These are phyloP conservation scores for Meteorus colon DNA, from an alignment of 2,888 invertebrate species.

Conservation along the genomic window DNA sequence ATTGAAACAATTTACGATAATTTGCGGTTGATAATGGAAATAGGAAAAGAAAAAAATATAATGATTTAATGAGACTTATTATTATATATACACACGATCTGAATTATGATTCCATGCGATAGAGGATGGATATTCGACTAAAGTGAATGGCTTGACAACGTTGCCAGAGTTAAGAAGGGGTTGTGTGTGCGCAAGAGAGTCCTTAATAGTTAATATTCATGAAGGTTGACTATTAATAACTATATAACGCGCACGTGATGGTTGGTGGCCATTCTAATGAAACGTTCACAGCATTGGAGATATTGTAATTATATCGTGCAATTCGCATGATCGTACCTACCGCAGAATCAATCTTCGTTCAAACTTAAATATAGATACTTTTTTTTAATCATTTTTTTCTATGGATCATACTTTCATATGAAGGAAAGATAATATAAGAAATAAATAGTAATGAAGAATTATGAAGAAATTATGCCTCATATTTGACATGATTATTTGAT, in stretches of 20 bases:
- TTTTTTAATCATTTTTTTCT: background rate
- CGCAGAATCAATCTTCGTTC: slow-evolving; percentile 9
- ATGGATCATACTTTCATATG: background rate
- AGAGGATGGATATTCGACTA: slow-evolving; percentile 48
- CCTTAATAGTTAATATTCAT: slow-evolving; percentile 68
- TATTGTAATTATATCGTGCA: slow-evolving; percentile 27
- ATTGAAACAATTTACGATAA: slow-evolving; percentile 6
- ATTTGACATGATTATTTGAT: slow-evolving; percentile 52
- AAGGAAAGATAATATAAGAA: background rate
- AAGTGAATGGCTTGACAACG: slow-evolving; percentile 56
- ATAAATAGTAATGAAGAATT: slow-evolving; percentile 14
- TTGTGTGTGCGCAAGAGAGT: slow-evolving; percentile 58
- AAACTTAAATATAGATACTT: background rate
- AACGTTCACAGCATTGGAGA: slow-evolving; percentile 47
- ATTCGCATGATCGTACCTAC: slow-evolving; percentile 18
- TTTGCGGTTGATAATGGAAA: background rate
- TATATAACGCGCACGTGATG: slow-evolving; percentile 55
- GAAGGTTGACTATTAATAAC: slow-evolving; percentile 71
- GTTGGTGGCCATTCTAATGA: slow-evolving; percentile 60
- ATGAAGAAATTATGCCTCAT: slow-evolving; percentile 26
- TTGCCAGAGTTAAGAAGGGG: slow-evolving; percentile 43
- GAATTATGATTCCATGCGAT: background rate
- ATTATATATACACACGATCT: slow-evolving; percentile 13
- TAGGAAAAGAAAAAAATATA: slow-evolving; percentile 1
- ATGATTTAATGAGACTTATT: slow-evolving; percentile 3